Conservation (phyloP, 2,797 vertebrate species). For the Apogon hyalosoma region DNA sequence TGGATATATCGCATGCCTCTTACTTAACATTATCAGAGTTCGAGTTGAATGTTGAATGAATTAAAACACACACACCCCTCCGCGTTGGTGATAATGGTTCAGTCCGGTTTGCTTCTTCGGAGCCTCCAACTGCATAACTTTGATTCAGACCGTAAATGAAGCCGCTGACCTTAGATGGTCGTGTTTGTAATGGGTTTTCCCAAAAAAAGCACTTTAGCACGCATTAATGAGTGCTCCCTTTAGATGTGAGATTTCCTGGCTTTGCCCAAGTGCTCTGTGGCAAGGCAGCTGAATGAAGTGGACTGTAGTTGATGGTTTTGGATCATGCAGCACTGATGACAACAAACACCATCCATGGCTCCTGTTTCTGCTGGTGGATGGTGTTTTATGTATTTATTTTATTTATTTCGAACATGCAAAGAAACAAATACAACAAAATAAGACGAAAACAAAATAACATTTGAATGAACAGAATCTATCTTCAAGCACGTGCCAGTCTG, state of each 20-base stretch:
- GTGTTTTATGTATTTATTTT: too few relatives aligned
- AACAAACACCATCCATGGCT: too few relatives aligned
- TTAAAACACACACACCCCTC: slow-evolving; percentile 63
- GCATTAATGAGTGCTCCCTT: background rate
- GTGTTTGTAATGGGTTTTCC: background rate
- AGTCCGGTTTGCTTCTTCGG: slow-evolving; percentile 59
- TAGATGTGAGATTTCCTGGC: background rate
- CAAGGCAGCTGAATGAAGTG: background rate
- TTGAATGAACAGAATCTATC: too few relatives aligned
- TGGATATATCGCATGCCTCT: background rate
- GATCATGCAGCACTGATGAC: background rate
- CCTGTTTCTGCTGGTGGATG: too few relatives aligned
- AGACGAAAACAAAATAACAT: too few relatives aligned
- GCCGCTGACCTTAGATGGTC: too few relatives aligned
- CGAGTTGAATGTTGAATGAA: slow-evolving; percentile 55
- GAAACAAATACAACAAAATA: too few relatives aligned
- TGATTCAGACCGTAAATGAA: slow-evolving; percentile 41
- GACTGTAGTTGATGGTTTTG: background rate
- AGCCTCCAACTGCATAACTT: slow-evolving; percentile 57
- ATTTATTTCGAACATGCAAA: too few relatives aligned
- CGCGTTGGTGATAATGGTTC: slow-evolving; percentile 65
- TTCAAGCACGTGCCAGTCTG: too few relatives aligned
- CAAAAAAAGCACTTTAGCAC: background rate
- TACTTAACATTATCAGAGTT: slow-evolving; percentile 2
- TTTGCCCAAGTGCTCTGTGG: background rate